These are phyloP conservation scores for Lepus townsendii DNA, from an alignment of 2,797 vertebrate genomes.

Conservation along the genomic window DNA sequence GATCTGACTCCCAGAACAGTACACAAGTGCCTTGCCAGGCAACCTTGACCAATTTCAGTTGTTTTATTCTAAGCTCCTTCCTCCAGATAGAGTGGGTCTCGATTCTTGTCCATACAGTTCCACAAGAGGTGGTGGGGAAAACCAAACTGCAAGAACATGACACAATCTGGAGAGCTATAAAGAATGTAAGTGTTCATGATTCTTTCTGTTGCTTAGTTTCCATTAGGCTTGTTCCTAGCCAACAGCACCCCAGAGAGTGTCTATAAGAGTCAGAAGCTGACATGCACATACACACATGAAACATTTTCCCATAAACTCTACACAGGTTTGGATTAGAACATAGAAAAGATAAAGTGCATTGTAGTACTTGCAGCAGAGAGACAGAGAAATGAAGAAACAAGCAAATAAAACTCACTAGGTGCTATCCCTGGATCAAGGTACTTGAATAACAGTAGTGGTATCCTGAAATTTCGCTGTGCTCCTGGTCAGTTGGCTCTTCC, in stretches of 20 bases:
- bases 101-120: background rate
- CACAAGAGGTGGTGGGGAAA: background rate
- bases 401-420: background rate
- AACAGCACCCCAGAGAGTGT: background rate
- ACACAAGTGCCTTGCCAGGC: background rate
- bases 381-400: background rate
- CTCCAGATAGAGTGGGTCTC: background rate
- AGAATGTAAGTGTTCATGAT: background rate
- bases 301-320: background rate
- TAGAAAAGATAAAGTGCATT: background rate
- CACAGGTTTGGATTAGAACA: background rate
- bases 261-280: background rate
- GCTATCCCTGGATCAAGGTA: background rate
- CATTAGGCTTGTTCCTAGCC: conserved; percentile 33
- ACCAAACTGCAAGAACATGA: background rate
- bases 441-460: background rate
- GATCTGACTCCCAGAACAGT: background rate
- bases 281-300: background rate
- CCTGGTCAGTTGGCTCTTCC: too few relatives aligned
- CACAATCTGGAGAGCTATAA: background rate
- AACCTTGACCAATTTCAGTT: background rate
- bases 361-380: background rate
- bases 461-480: background rate
- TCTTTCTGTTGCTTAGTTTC: conserved; percentile 57
- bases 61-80: background rate